Evolutionary conservation across 2,888 invertebrate species (phyloP), one percentile per base, ranked within the genome.

Genomic region (Celastrina argiolus): DNA sequence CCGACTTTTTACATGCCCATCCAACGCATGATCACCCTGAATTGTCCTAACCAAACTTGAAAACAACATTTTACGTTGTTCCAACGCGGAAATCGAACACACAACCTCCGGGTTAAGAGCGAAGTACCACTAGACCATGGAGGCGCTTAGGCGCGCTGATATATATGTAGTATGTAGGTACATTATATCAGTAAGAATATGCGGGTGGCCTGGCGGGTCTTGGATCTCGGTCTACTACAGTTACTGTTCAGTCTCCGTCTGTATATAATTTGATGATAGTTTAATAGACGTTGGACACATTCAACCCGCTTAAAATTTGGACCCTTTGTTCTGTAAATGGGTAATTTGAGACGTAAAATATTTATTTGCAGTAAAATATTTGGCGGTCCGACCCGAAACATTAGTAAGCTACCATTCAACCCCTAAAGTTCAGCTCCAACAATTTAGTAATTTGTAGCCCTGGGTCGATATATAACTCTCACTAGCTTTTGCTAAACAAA

Each of bases 211-310:
- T n/a, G n/a, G n/a, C n/a, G n/a, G n/a, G n/a, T n/a, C n/a, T n/a
- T n/a, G n/a, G n/a, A n/a, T n/a, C n/a, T n/a, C n/a, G n/a, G n/a
- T n/a, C n/a, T n/a, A n/a, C n/a, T n/a, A n/a, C n/a, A 31, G 45
- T 51, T 34, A 64, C 34, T 16, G 51, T 36, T 64, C 6, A 18
- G 58, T 41, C 41, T 41, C 41, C 26, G 41, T 4, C 59, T 18
- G 14, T 39, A 39, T 36, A 18, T 61, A 61, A 61, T 61, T 61
- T 36, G 14, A 61, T 18, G 61, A 61, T 61, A 61, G 61, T 61
- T 61, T 39, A 39, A 61, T 61, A 22, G 18, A 22, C 51, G 51
- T 12, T 26, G 51, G 51, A 51, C 45, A 16, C 42, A 18, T 16
- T 22, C 6, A 12, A 2, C n/a, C 16, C 34, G 18, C 61, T 10